Conservation (phyloP, 2,888 invertebrate species). For the Fabriciana adippe region DNA sequence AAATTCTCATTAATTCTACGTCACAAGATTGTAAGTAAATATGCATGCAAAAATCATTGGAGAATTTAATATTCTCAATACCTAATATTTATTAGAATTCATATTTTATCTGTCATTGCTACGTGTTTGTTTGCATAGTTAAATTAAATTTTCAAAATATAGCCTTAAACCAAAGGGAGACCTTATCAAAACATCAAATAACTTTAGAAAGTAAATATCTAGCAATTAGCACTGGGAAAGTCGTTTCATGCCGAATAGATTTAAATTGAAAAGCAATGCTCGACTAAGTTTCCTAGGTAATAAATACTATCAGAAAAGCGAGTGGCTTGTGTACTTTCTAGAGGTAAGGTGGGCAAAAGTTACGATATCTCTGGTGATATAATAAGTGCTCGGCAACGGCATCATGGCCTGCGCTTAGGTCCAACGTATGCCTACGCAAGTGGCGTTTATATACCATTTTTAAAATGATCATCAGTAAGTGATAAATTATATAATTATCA, state of each 20-base stretch:
- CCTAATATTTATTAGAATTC: neutral
- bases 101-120: neutral
- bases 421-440: conserved; percentile 27
- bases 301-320: conserved; percentile 70
- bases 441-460: conserved; percentile 8
- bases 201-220: conserved; percentile 42
- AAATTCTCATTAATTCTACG: conserved; percentile 71
- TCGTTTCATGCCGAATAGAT: conserved; percentile 44
- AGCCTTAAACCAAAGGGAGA: conserved; percentile 28
- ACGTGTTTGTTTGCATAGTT: conserved; percentile 1
- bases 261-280: conserved; percentile 46
- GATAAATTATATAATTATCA: neutral
- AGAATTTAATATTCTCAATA: neutral
- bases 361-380: conserved; percentile 75
- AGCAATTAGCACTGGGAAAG: conserved; percentile 45
- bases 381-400: conserved; percentile 45
- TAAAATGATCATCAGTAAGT: neutral
- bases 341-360: conserved; percentile 69
- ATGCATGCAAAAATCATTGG: conserved; percentile 31
- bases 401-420: conserved; percentile 11
- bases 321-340: conserved; percentile 73
- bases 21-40: conserved; percentile 31
- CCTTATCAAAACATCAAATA: conserved; percentile 38
- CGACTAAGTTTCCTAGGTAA: conserved; percentile 52
- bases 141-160: neutral